Evolutionary conservation across 2,797 vertebrate species (phyloP), one percentile per base, ranked within the genome.

Genomic region (Urophycis tenuis): DNA sequence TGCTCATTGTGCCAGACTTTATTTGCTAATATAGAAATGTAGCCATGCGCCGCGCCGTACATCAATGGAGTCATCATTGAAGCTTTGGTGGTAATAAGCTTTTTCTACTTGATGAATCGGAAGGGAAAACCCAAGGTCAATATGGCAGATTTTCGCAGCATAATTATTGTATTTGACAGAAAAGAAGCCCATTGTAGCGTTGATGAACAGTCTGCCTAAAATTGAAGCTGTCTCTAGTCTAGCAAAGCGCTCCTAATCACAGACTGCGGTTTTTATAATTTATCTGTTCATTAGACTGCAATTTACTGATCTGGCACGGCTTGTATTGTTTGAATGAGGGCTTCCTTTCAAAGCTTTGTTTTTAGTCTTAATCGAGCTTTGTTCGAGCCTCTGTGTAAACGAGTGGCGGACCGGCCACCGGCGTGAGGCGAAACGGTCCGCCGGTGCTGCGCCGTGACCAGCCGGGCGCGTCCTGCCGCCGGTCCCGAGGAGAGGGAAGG

Each of bases 361-460:
- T 53, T 53, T 5, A 53, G 45, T 19, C 6, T 53, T 22, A 53
- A 19, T 60, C 53, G 25, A 32, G 25, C 67, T 70, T 14, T 32
- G 30, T 29, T 32, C 5, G 67, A 70, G 67, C 67, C 67, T 70
- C 17, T 32, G 11, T 32, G 29, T 7, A 33, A 71, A 71, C 14
- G 69, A 71, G 67, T 31, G 67, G 67, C 10, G 3, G 17, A 12
- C 19, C 64, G 70, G 45, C n/a, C 6, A 12, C 19, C 64, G 70
- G 45, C n/a, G 78, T 77, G 80, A 82, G 85, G 83, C 71, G 78
- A 76, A 78, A 79, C 69, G 72, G 79, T 33, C 76, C 75, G 77
- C 75, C 60, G 11, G 60, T 12, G 60, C 60, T 67, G 14, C 60
- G 25, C 60, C 3, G 60, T 67, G 60, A 67, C 60, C 25, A 14